Evolutionary conservation across 2,888 invertebrate genomes (phyloP).

Genomic region (Chorisops tibialis): DNA sequence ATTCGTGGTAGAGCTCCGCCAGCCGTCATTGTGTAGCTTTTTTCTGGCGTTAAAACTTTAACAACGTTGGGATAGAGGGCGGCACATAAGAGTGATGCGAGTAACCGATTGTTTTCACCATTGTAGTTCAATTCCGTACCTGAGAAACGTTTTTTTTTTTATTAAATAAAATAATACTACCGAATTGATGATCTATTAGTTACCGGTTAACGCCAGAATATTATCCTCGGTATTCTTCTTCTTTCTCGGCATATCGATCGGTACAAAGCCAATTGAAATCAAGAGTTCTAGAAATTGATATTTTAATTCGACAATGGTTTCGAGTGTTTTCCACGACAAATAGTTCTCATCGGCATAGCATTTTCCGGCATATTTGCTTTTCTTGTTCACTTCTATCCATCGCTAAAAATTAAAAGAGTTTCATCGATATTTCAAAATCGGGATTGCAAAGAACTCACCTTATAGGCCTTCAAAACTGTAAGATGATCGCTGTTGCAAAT

Average conservation of each 20-base stretch:
- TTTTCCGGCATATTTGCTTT: conserved; percentile 67
- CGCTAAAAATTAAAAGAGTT: conserved; percentile 54
- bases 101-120: conserved; percentile 68
- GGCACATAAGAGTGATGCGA: conserved; percentile 82
- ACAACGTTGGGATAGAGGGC: conserved; percentile 92
- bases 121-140: conserved; percentile 64
- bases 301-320: conserved; percentile 84
- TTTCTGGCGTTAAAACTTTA: conserved; percentile 73
- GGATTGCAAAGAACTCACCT: conserved; percentile 53
- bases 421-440: background rate
- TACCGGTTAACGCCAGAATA: conserved; percentile 63
- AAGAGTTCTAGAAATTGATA: conserved; percentile 73
- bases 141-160: conserved; percentile 31
- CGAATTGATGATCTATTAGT: too few relatives aligned
- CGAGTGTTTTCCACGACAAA: conserved; percentile 75
- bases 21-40: conserved; percentile 68
- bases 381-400: conserved; percentile 71
- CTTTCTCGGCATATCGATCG: conserved; percentile 60
- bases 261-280: conserved; percentile 75
- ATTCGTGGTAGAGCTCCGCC: conserved; percentile 72
- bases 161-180: too few relatives aligned
- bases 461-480: conserved; percentile 78
- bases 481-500: conserved; percentile 85
- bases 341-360: conserved; percentile 81
- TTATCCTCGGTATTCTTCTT: conserved; percentile 58